These are phyloP conservation scores for Sphenodon punctatus DNA, from an alignment of 2,797 vertebrate species.

Conservation along the genomic window DNA sequence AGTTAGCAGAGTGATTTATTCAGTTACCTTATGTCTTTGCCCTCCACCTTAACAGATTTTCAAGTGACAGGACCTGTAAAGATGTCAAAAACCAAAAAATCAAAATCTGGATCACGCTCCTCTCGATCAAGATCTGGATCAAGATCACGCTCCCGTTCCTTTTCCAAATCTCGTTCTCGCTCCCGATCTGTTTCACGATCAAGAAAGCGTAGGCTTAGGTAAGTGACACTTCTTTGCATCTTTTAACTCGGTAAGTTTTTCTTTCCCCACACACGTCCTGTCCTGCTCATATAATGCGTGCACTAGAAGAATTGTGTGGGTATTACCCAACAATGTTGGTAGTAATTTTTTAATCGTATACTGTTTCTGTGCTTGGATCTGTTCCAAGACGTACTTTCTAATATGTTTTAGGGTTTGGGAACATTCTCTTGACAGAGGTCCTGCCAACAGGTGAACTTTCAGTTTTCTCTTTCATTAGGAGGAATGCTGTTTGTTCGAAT, in stretches of 20 bases:
- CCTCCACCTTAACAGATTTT: slow-evolving; percentile 47
- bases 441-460: not conserved
- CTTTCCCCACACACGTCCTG: not conserved
- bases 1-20: not conserved
- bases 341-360: too few species aligned
- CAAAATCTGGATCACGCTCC: slow-evolving; percentile 88
- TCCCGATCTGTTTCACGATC: slow-evolving; percentile 91
- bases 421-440: not conserved
- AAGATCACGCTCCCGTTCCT: slow-evolving; percentile 86
- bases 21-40: too few species aligned
- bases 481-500: not conserved
- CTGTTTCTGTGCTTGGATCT: too few species aligned
- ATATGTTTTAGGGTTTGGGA: not conserved
- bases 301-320: not conserved
- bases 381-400: too few species aligned
- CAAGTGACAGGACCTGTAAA: slow-evolving; percentile 61
- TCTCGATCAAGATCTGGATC: slow-evolving; percentile 89
- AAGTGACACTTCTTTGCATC: slow-evolving; percentile 41
- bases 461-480: not conserved
- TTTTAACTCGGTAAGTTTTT: not conserved
- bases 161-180: slow-evolving; percentile 90
- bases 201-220: slow-evolving; percentile 92
- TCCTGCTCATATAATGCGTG: not conserved
- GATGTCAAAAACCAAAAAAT: slow-evolving; percentile 95
- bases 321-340: not conserved